Conservation (phyloP, 1,140 invertebrate species). For the Meloidogyne hapla region DNA sequence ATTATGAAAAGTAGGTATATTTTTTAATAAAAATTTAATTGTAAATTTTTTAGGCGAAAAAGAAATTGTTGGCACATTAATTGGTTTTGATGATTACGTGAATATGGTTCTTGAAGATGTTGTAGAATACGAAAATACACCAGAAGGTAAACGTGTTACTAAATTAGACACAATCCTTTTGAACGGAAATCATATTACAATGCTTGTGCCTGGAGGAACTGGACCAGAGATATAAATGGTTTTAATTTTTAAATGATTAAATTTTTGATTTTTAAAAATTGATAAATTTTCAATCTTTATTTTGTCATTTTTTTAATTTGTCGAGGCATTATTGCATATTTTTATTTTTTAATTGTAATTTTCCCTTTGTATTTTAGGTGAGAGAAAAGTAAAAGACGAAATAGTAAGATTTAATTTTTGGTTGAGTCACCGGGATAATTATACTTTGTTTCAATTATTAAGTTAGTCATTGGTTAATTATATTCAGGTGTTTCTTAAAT, state of each 20-base stretch:
- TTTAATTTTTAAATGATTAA: background rate
- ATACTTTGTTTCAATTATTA: too few relatives aligned
- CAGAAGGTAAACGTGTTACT: conserved; percentile 90
- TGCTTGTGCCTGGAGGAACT: conserved; percentile 41
- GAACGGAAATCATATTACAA: conserved; percentile 92
- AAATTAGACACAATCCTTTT: conserved; percentile 95
- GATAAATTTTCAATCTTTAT: too few relatives aligned
- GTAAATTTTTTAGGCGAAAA: conserved; percentile 79
- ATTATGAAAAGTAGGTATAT: conserved; percentile 99
- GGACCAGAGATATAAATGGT: conserved; percentile 35
- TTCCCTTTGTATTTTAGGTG: too few relatives aligned
- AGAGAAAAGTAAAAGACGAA: too few relatives aligned
- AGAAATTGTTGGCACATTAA: conserved; percentile 93
- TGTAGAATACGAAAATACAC: conserved; percentile 80
- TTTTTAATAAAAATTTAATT: conserved; percentile 20
- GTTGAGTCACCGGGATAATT: too few relatives aligned
- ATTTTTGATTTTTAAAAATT: too few relatives aligned
- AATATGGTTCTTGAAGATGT: conserved; percentile 73
- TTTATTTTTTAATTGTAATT: too few relatives aligned
- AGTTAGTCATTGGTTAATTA: too few relatives aligned
- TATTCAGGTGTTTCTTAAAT: too few relatives aligned
- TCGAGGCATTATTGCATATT: too few relatives aligned
- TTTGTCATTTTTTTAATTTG: too few relatives aligned
- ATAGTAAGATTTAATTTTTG: too few relatives aligned
- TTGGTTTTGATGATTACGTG: conserved; percentile 98